Evolutionary conservation across 1,140 invertebrate genomes (phyloP), one percentile per base, ranked within the genome.

Genomic region (Caenorhabditis remanei): DNA sequence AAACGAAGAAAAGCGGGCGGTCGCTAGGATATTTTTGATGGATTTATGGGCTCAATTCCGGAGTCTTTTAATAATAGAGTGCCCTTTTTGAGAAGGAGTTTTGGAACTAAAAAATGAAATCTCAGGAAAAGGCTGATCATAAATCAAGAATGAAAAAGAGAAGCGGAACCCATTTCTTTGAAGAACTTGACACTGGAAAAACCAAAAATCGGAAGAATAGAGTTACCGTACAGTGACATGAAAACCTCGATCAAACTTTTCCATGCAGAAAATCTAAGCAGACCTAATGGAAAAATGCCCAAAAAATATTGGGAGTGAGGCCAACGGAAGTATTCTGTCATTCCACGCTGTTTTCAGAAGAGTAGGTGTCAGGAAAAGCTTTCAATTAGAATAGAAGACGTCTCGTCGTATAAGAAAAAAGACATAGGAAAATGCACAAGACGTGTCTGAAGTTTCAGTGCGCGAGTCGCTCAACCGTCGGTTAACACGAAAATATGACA

Each of bases 401-500:
- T 63, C 21, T 13, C 11, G 9, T 79, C 71, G 71, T 79, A 79
- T 53, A 11, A 79, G 53, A 79, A 65, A 32, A 13, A 16, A 71
- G 19, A 46, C 11, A 14, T 6, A 13, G 53, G 46, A 53, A 50
- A 53, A 50, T 43, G 40, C 11, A 71, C 14, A 71, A 71, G 65
- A 71, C 65, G 71, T 79, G 71, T 50, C 71, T 79, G 71, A 79
- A 79, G 71, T 79, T 79, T 79, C 71, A 79, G 71, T 79, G 43
- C 71, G 8, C 46, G 46, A 50, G 19, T 41, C 71, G 71, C 71
- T 79, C 71, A 79, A 79, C 71, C 71, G 71, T 21, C 21, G 46
- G 71, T 79, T 79, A 79, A 79, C 71, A 79, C 71, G 71, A 79
- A 79, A 79, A 79, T 79, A 79, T 79, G 71, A 79, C 71, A 79